Evolutionary conservation across 2,888 invertebrate species (phyloP), one percentile per base, ranked within the genome.

Genomic region (Caenorhabditis becei): DNA sequence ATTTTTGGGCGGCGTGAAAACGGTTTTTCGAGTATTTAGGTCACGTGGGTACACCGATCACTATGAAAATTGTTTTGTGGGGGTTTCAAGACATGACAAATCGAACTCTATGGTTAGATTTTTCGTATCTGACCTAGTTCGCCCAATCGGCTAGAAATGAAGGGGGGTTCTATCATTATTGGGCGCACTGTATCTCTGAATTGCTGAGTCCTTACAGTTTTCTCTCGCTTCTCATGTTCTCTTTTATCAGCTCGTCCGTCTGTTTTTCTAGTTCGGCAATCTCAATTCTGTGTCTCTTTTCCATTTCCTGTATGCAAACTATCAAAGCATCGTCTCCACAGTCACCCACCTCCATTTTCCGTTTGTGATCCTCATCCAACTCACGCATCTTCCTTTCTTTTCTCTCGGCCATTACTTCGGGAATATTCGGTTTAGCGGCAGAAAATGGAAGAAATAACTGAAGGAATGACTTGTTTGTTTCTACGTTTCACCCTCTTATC

Each of bases 241-340:
- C 28, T 3, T 28, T 14, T n/a, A 28, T 26, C 44, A 44, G 24
- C 16, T n/a, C 0, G 5, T 44, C 35, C 2, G 58, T 44, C 14
- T n/a, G 16, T 10, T 24, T 26, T 37, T 37, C 59, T 37, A 26
- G 28, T n/a, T 47, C 61, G 23, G 8, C 20, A 47, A 35, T 70
- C 37, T 28, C 32, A 8, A 23, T 37, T 18, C 20, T 18, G 14
- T 26, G 49, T 20, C 49, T 49, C 2, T 16, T 18, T 41, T 24
- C 44, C 8, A 11, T 16, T 7, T 37, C 28, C 54, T 54, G 54
- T 2, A 54, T 4, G 28, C 7, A 11, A 26, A 7, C 16, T 14
- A 54, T n/a, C 20, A 24, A 10, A 41, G n/a, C 14, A 5, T 49
- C 18, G 10, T 5, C 18, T 3, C 4, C 49, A 20, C 5, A 20